These are phyloP conservation scores for Drosophila flavopinicola DNA, from an alignment of 2,888 invertebrate species.

Conservation along the genomic window DNA sequence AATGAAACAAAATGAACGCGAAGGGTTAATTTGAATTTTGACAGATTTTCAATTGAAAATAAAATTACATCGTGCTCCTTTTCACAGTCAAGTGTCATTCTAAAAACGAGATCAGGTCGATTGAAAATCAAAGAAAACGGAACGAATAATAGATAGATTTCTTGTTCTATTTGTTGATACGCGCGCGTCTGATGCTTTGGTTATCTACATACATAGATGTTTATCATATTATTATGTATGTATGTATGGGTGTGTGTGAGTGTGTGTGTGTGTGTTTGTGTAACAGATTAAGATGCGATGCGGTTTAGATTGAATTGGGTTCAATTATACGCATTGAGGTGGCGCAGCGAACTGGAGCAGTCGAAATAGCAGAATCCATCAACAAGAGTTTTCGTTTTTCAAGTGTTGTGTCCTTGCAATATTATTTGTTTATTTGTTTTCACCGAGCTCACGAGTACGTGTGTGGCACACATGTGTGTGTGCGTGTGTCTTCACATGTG, in stretches of 20 bases:
- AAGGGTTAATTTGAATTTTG: constrained; percentile 33
- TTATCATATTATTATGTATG: no score
- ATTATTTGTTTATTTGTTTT: constrained; percentile 17
- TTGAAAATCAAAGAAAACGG: constrained; percentile 48
- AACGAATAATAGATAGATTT: constrained; percentile 33
- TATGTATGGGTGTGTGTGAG: no score
- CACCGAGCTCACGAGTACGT: constrained; percentile 3
- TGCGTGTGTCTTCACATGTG: constrained; percentile 2
- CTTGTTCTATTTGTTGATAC: not conserved
- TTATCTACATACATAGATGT: not conserved
- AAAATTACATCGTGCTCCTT: constrained; percentile 83
- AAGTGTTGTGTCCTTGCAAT: constrained; percentile 13
- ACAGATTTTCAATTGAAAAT: constrained; percentile 43
- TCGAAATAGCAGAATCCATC: not conserved
- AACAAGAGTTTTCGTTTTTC: constrained; percentile 3
- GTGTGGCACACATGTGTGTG: constrained; percentile 1
- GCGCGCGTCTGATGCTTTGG: constrained; percentile 3
- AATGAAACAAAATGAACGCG: constrained; percentile 21
- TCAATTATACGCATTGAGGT: not conserved
- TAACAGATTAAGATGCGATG: no score
- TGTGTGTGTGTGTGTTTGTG: no score
- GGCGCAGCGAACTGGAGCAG: not conserved
- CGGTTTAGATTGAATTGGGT: not conserved
- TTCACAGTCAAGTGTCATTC: constrained; percentile 84
- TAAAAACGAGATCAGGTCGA: constrained; percentile 39